Conservation (phyloP, 2,797 vertebrate species). For the Avahi laniger region DNA sequence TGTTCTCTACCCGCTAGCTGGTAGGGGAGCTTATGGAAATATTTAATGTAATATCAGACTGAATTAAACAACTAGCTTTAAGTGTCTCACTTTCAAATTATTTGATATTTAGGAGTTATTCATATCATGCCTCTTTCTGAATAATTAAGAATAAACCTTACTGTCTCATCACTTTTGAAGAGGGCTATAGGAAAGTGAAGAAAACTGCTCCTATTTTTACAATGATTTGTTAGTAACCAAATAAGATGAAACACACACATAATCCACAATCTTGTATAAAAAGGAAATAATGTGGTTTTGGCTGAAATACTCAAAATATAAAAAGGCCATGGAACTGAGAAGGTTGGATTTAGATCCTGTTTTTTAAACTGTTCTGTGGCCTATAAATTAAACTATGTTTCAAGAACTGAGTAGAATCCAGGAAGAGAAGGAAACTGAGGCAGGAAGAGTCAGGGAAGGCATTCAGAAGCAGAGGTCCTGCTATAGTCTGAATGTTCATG, state of each 20-base stretch:
- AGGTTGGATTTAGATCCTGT: not conserved
- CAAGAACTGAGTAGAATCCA: not conserved
- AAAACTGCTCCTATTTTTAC: not conserved
- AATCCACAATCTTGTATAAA: not conserved
- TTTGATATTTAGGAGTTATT: not conserved
- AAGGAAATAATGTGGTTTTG: not conserved
- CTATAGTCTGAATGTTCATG: not conserved
- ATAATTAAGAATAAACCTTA: conserved; percentile 17
- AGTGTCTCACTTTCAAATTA: not conserved
- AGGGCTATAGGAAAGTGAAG: not conserved
- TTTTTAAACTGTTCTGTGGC: not conserved
- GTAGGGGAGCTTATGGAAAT: not conserved
- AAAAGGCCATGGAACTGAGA: not conserved
- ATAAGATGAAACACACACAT: not conserved
- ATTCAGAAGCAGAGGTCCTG: not conserved
- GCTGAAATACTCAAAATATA: not conserved
- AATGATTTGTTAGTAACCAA: not conserved
- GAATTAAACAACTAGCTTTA: not conserved
- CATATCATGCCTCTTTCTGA: not conserved
- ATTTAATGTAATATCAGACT: not conserved
- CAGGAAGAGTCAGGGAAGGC: not conserved
- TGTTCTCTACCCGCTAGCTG: not conserved
- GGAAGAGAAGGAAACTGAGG: not conserved
- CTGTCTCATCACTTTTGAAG: not conserved
- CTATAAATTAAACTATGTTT: not conserved